Evolutionary conservation across 2,888 invertebrate genomes (phyloP).

Genomic region (Hyppa rectilinea): DNA sequence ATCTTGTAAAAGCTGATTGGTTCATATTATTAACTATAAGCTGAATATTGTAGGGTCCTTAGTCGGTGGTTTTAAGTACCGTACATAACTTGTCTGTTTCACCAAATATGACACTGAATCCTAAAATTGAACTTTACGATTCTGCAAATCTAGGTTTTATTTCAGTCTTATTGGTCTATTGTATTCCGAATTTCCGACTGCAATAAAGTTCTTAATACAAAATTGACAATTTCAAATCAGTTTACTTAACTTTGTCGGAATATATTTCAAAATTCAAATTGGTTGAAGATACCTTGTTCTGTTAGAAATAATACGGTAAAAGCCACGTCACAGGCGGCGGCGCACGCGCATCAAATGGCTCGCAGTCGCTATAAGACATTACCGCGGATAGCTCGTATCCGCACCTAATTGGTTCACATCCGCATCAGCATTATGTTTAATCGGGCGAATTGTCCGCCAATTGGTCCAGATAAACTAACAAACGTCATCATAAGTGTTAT

Average conservation of each 20-base stretch:
- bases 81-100: neutral
- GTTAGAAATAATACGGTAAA: too few species aligned
- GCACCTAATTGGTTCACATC: conserved; percentile 79
- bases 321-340: conserved; percentile 12
- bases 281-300: too few species aligned
- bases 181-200: neutral
- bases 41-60: neutral
- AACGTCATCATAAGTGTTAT: conserved; percentile 26
- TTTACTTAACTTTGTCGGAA: neutral
- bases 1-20: neutral
- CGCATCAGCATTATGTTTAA: conserved; percentile 78
- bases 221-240: neutral
- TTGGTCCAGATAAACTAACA: conserved; percentile 63
- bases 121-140: neutral
- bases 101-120: neutral
- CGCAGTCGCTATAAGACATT: conserved; percentile 51
- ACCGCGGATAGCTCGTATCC: conserved; percentile 78
- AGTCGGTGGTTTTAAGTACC: neutral
- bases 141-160: neutral
- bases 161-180: too few species aligned
- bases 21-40: neutral
- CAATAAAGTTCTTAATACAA: too few species aligned
- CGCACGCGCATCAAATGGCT: conserved; percentile 30
- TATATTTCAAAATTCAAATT: neutral
- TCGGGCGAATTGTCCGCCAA: conserved; percentile 79